Base-by-base conservation (phyloP, 2,113 vertebrate genomes). In the Melanostigma gelatinosum region DNA sequence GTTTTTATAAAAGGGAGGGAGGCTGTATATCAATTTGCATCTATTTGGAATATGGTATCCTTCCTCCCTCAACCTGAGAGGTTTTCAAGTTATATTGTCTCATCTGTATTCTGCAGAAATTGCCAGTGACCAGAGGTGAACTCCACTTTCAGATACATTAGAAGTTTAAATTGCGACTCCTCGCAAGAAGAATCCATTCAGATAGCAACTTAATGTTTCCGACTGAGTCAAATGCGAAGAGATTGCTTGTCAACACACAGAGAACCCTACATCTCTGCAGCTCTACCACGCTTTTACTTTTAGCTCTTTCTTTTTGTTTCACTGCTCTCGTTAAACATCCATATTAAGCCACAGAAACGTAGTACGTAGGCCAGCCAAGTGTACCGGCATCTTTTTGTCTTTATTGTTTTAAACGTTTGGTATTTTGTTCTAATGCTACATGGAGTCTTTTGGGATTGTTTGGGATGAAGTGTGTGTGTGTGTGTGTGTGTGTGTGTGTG, bases 61-160 rank as follows among this genome's bases (percentile, higher is more conserved):
- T 62, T 18, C 34, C 27, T 52, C 57, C 16, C 11, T 65, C 16
- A 65, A 38, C 46, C 22, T 73, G 70, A 54, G 3, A 46, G 72
- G 27, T 38, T 57, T 55, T 32, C 40, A 32, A 66, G 27, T 13
- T 50, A 12, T 75, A 75, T 36, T 15, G 65, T 61, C 50, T 75
- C 52, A 79, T 75, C 73, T 72, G 22, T 29, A 36, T 50, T 79
- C 44, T 63, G 61, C 52, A 50, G 3, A 8, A 67, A 50, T n/a
- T 44, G 38, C 58, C 40, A 3, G 12, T 75, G 75, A 75, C 67
- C 5, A 18, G 38, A 62, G 18, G 63, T 82, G 22, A 68, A 66
- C 18, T 67, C 44, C 32, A 63, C 20, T 42, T 9, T 46, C 36
- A 24, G n/a, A 52, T 71, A 44, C 44, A 77, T 60, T 48, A 36